Evolutionary conservation across 2,888 invertebrate genomes (phyloP).

Genomic region (Callinectes sapidus): DNA sequence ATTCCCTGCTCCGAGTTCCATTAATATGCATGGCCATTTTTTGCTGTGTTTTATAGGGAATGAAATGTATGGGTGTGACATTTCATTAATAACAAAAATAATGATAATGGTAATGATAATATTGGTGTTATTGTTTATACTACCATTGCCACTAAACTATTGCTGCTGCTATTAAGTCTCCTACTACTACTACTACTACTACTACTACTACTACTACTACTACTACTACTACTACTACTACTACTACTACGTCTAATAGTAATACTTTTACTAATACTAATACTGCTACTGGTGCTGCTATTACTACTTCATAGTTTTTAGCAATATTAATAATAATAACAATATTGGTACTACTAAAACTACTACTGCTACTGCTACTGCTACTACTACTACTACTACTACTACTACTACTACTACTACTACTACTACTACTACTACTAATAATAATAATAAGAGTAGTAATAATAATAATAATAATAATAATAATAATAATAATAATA

Average conservation of each 20-base stretch:
- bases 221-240: neutral
- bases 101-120: neutral
- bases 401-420: too few relatives aligned
- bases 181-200: neutral
- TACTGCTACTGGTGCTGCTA: neutral
- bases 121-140: neutral
- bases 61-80: neutral
- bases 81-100: neutral
- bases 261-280: neutral
- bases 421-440: too few relatives aligned
- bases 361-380: too few relatives aligned
- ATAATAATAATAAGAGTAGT: too few relatives aligned
- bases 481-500: neutral
- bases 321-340: too few relatives aligned
- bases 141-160: neutral
- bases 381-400: too few relatives aligned
- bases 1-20: neutral
- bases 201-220: neutral
- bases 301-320: neutral
- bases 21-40: neutral
- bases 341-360: too few relatives aligned
- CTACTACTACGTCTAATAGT: neutral
- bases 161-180: neutral
- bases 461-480: neutral
- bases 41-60: neutral